These are phyloP conservation scores for Hetaerina titia DNA, from an alignment of 2,888 invertebrate species.

Conservation along the genomic window DNA sequence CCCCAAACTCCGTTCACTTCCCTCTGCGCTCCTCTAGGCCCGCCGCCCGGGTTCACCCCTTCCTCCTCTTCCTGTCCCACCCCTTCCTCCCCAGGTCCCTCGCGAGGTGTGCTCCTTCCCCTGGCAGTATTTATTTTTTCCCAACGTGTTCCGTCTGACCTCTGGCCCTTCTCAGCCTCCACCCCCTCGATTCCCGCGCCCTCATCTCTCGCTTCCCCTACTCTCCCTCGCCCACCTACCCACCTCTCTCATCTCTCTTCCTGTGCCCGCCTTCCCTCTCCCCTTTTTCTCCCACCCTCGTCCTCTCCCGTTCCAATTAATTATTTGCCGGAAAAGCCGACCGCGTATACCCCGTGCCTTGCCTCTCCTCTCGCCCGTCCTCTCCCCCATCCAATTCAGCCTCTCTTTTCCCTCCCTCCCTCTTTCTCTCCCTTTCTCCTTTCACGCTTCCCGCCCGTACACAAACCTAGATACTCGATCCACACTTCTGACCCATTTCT, in stretches of 20 bases:
- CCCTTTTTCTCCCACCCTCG: neutral
- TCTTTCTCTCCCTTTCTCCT: neutral
- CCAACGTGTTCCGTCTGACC: neutral
- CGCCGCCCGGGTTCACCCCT: neutral
- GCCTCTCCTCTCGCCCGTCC: neutral
- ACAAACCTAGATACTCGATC: neutral
- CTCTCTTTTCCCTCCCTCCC: neutral
- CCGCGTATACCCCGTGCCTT: neutral
- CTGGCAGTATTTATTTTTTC: neutral
- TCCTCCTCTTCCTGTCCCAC: neutral
- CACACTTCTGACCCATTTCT: neutral
- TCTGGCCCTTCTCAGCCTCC: neutral
- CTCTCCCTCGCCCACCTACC: neutral
- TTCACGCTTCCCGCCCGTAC: neutral
- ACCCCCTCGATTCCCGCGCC: neutral
- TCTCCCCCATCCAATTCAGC: neutral
- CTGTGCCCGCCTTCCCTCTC: neutral
- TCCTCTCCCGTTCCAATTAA: conserved; percentile 50
- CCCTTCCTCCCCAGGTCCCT: neutral
- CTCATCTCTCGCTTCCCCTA: neutral
- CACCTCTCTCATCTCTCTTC: neutral
- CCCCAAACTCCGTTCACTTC: neutral
- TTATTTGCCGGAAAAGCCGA: conserved; percentile 60
- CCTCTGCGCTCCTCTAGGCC: neutral
- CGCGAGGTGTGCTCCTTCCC: neutral